Evolutionary conservation across 1,140 invertebrate genomes (phyloP), one percentile per base, ranked within the genome.

Genomic region (Steinernema feltiae): DNA sequence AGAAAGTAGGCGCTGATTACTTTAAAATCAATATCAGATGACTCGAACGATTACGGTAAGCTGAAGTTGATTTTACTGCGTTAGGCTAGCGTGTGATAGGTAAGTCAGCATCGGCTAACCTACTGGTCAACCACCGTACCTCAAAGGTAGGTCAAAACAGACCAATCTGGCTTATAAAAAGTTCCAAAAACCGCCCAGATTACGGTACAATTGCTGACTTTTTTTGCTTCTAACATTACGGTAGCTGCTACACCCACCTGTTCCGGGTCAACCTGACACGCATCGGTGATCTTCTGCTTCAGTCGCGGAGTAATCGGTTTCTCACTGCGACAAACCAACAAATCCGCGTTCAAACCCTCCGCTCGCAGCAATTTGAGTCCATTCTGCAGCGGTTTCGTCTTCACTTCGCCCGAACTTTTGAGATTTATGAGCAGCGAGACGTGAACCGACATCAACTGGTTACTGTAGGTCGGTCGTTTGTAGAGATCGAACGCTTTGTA

Each of bases 401-500:
- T 99, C 18, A 94, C 92, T 88, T 99, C 96, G 17, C 95, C 95
- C 0, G 93, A 94, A 17, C 93, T 90, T 86, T 90, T 91, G 35
- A 92, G 94, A 90, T 94, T 91, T 72, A 95, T 94, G 70, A 98
- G 91, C 30, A 98, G 88, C 15, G 94, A 97, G 0, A 99, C 96
- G 89, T 98, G 96, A 31, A 96, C 94, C 84, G 91, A 91, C 87
- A 94, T 95, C 85, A 99, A 95, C 85, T 97, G 96, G 46, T 82
- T 85, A 96, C 93, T 73, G 90, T 84, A 71, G 77, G 93, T 92
- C 0, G 95, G 94, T 86, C 97, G 95, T 86, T 97, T 94, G 87
- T 98, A 97, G 84, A 98, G 95, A 30, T 96, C 88, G 86, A 99
- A 98, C n/a, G 96, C 95, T 89, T 98, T 95, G 1, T 98, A 93